phyloP scores from a whole-genome alignment of 1,140 invertebrate genomes.

The Laupala kohalensis region DNA sequence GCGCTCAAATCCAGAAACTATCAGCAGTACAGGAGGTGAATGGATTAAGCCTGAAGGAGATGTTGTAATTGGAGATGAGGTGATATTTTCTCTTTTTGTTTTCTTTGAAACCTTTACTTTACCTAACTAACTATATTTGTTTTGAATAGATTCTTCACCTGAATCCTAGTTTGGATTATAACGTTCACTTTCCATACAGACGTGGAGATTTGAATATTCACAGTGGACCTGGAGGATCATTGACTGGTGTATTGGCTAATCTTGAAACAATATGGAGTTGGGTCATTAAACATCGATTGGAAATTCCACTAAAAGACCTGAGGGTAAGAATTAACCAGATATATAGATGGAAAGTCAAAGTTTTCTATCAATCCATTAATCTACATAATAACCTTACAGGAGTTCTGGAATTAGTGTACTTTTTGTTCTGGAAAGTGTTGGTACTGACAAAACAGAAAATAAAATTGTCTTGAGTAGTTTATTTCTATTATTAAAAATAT shows the following conservation, averaged over 20 bases:
- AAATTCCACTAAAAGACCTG: slow-evolving; percentile 61
- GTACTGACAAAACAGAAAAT: too few species aligned
- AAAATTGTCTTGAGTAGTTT: background rate
- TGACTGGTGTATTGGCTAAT: slow-evolving; percentile 69
- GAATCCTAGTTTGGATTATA: slow-evolving; percentile 58
- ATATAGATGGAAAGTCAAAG: background rate
- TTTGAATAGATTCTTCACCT: slow-evolving; percentile 49
- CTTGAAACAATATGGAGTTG: slow-evolving; percentile 78
- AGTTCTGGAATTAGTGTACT: background rate
- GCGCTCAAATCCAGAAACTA: slow-evolving; percentile 50
- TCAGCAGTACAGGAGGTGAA: slow-evolving; percentile 35
- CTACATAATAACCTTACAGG: background rate
- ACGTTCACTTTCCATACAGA: slow-evolving; percentile 78
- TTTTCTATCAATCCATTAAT: background rate
- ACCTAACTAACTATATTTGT: slow-evolving; percentile 4
- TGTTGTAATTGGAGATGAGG: slow-evolving; percentile 50
- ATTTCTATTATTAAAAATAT: background rate
- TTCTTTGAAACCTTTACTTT: background rate
- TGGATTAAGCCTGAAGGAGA: slow-evolving; percentile 48
- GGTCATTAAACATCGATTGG: slow-evolving; percentile 59
- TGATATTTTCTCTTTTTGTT: slow-evolving; percentile 8
- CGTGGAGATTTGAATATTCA: slow-evolving; percentile 81
- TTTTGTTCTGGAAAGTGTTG: too few species aligned
- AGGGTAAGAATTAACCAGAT: slow-evolving; percentile 29
- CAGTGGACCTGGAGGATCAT: slow-evolving; percentile 63